A percentile compares a stretch with the other conserved stretches of the same genome.
Conservation (phyloP, 2,888 invertebrate genomes). For the Danaus chrysippus region DNA sequence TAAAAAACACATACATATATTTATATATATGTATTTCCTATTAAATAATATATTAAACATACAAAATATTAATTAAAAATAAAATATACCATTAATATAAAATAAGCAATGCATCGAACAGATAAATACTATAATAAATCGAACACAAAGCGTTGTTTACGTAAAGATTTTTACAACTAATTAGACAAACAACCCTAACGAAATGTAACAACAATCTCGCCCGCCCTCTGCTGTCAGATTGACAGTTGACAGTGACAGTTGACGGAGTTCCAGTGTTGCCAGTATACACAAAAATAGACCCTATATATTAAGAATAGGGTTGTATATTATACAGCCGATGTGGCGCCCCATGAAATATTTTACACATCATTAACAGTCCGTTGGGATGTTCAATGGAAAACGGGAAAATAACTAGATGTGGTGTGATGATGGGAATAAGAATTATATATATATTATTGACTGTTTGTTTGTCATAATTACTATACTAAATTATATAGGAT, state of each 20-base stretch:
- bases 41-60: too few relatives aligned
- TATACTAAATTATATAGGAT: too few relatives aligned
- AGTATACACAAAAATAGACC: constrained; percentile 30
- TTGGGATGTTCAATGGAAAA: constrained; percentile 58
- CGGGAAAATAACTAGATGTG: constrained; percentile 56
- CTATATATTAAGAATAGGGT: constrained; percentile 25
- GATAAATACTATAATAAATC: too few relatives aligned
- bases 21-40: too few relatives aligned
- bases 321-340: constrained; percentile 22
- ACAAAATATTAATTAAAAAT: too few relatives aligned
- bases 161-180: constrained; percentile 21
- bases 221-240: constrained; percentile 62
- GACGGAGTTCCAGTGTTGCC: constrained; percentile 38
- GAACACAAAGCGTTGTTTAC: not conserved
- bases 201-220: constrained; percentile 59
- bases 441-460: too few relatives aligned
- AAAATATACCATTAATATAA: too few relatives aligned
- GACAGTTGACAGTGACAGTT: constrained; percentile 55
- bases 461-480: too few relatives aligned
- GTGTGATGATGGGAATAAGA: constrained; percentile 29
- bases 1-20: too few relatives aligned
- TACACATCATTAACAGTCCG: constrained; percentile 63
- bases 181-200: constrained; percentile 20
- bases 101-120: too few relatives aligned
- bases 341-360: constrained; percentile 50